These are phyloP conservation scores for Siniperca knerii DNA, from an alignment of 2,113 vertebrate genomes.

Conservation along the genomic window DNA sequence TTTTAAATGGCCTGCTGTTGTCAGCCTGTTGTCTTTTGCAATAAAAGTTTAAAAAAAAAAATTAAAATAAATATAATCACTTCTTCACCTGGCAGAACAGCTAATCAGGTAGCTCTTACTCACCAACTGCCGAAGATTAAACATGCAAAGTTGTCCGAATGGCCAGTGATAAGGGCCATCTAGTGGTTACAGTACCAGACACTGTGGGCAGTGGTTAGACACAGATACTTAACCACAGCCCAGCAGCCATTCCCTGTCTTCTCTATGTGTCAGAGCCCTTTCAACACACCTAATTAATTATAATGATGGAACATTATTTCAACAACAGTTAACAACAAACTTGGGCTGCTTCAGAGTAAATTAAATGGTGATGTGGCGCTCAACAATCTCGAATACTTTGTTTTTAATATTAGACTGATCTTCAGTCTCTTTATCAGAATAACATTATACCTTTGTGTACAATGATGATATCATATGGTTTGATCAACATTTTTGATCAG, in stretches of 20 bases:
- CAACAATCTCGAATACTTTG: not conserved
- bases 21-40: not conserved
- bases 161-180: not conserved
- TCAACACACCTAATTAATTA: not conserved
- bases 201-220: conserved; percentile 21
- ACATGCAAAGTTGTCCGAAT: conserved; percentile 18
- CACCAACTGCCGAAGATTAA: not conserved
- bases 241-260: too few relatives aligned
- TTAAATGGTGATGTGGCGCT: not conserved
- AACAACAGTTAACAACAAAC: not conserved
- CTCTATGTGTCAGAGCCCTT: not conserved
- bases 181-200: not conserved
- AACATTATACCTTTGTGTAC: not conserved
- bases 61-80: not conserved
- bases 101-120: not conserved
- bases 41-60: not conserved
- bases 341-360: not conserved
- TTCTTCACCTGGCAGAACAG: not conserved
- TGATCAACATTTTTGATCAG: not conserved
- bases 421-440: not conserved
- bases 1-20: too few relatives aligned
- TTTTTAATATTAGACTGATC: not conserved
- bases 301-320: not conserved
- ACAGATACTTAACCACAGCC: not conserved
- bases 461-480: not conserved